These are phyloP conservation scores for Trypoxylon attenuatum DNA, from an alignment of 2,888 invertebrate genomes.

Conservation along the genomic window DNA sequence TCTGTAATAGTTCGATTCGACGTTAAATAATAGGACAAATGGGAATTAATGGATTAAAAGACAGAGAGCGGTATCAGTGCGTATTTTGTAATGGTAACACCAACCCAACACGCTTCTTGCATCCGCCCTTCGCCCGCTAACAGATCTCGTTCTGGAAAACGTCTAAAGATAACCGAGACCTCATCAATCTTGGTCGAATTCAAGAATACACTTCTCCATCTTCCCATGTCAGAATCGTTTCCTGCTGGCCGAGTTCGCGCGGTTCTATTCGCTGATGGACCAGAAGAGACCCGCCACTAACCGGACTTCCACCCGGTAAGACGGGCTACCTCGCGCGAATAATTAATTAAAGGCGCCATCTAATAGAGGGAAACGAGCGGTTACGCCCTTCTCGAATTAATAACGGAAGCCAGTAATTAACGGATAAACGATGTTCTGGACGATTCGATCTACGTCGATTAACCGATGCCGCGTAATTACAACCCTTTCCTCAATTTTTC, in stretches of 20 bases:
- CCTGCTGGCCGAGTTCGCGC: background rate
- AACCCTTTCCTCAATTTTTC: constrained; percentile 39
- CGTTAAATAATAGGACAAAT: too few species aligned
- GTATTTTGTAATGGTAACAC: background rate
- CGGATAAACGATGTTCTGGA: constrained; percentile 52
- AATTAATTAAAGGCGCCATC: constrained; percentile 63
- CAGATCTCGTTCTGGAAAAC: background rate
- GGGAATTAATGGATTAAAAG: too few species aligned
- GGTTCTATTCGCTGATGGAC: background rate
- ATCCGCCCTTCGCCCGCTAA: background rate
- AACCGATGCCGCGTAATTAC: constrained; percentile 54
- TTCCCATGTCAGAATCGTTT: constrained; percentile 22
- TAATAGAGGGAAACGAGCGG: constrained; percentile 59
- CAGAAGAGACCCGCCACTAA: background rate
- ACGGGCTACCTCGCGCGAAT: constrained; percentile 40
- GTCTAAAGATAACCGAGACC: constrained; percentile 2
- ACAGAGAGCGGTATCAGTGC: too few species aligned
- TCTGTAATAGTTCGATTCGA: too few species aligned
- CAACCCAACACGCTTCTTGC: too few species aligned
- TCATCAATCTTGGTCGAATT: constrained; percentile 35
- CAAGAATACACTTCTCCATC: constrained; percentile 20
- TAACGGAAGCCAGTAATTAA: constrained; percentile 68
- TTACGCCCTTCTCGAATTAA: constrained; percentile 64
- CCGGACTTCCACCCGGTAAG: background rate
- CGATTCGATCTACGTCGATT: constrained; percentile 58